These are phyloP conservation scores for Misgurnus anguillicaudatus DNA, from an alignment of 2,113 vertebrate genomes.

Conservation along the genomic window DNA sequence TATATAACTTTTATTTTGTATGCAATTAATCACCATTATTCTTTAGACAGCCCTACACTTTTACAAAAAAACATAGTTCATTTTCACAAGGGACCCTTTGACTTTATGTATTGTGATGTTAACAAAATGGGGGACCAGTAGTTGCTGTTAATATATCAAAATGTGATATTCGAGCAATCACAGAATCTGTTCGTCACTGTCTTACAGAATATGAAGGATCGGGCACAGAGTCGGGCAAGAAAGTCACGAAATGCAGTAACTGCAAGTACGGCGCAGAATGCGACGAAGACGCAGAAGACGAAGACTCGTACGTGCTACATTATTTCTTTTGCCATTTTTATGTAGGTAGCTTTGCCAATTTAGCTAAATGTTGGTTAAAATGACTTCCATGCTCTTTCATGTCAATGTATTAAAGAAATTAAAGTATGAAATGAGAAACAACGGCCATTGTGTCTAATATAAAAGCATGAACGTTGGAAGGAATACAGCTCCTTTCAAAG, in stretches of 20 bases:
- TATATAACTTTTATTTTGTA: too few relatives aligned
- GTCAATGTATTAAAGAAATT: constrained; percentile 1
- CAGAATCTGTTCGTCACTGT: neutral
- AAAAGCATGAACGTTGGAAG: constrained; percentile 14
- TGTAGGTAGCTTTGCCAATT: neutral
- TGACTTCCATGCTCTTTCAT: neutral
- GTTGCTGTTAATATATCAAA: too few relatives aligned
- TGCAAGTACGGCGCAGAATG: constrained; percentile 98
- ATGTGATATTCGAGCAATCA: neutral
- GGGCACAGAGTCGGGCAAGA: constrained; percentile 84
- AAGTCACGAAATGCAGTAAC: constrained; percentile 90
- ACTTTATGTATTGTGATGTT: too few relatives aligned
- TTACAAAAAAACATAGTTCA: too few relatives aligned
- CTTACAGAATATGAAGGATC: constrained; percentile 91
- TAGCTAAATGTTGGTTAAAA: neutral
- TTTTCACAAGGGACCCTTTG: too few relatives aligned
- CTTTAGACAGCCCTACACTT: too few relatives aligned
- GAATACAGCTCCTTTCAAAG: constrained; percentile 1
- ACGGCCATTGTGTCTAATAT: constrained; percentile 25
- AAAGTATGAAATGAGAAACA: neutral
- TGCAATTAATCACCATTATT: too few relatives aligned
- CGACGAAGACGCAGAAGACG: constrained; percentile 95
- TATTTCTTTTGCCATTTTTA: neutral
- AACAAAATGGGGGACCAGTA: too few relatives aligned
- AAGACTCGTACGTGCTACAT: constrained; percentile 79